Evolutionary conservation across 2,888 invertebrate species (phyloP), one percentile per base, ranked within the genome.

Genomic region (Ferdinandea cuprea): DNA sequence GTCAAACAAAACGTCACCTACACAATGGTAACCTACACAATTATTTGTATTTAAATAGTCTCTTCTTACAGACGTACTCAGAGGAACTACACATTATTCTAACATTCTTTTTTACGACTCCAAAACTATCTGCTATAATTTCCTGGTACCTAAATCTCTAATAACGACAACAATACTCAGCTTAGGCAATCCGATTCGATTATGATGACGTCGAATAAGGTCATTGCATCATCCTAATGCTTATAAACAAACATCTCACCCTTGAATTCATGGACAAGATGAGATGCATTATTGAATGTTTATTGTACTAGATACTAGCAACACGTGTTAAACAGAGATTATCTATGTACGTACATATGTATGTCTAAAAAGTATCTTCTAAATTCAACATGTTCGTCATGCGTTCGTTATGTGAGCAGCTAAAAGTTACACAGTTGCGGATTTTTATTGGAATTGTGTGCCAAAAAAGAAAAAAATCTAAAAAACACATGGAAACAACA

Each of bases 191-290:
- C 13, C 7, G 15, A 40, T 7, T 7, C 13, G 40, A 40, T 40
- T 59, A 44, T 68, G 54, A 80, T 74, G 58, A 69, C 56, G 63
- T 52, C 9, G 15, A 5, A 17, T 3, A 48, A 35, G 44, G 50
- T 50, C 69, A 63, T 80, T 80, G 74, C 80, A 74, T 80, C 80
- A 80, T 46, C 69, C 68, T 9, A 58, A 15, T 66, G 63, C 65
- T 80, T 68, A 56, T 30, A 80, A 74, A 74, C 58, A 74, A 17
- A 42, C 32, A 17, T 15, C 7, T 56, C 32, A 56, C 61, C 35
- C 61, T 68, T 78, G 58, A 65, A 35, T 58, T 48, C 42, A 17
- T 32, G 40, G 7, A 13, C 42, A 15, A 46, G 37, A 44, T 52
- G 65, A 46, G 37, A 44, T 52, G 65, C 63, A 44, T 54, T 25